These are phyloP conservation scores for Sycobia sp. DNA, from an alignment of 1,140 invertebrate genomes.

Conservation along the genomic window DNA sequence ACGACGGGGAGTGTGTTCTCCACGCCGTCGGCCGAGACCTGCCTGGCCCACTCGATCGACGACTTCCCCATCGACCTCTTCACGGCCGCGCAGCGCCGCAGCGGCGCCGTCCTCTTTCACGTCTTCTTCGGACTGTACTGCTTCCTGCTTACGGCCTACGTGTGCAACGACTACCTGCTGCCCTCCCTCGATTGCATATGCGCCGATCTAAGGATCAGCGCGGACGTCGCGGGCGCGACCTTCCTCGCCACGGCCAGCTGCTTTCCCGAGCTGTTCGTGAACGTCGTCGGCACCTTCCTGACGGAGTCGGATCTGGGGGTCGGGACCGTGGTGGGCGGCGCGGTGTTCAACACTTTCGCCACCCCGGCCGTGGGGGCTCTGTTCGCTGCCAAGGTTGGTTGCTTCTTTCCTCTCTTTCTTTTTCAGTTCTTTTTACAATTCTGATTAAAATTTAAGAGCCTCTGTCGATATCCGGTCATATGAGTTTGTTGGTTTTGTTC, in stretches of 20 bases:
- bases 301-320: slow-evolving; percentile 79
- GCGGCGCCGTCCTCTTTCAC: slow-evolving; percentile 77
- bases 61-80: slow-evolving; percentile 68
- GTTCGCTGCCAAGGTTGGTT: slow-evolving; percentile 70
- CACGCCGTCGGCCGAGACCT: slow-evolving; percentile 41
- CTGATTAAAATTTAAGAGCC: too few species aligned
- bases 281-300: slow-evolving; percentile 82
- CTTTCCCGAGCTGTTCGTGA: slow-evolving; percentile 89
- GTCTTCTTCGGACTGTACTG: slow-evolving; percentile 78
- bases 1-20: background rate
- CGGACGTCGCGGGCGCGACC: slow-evolving; percentile 88
- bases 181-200: slow-evolving; percentile 83
- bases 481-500: too few species aligned
- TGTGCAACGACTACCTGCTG: slow-evolving; percentile 87
- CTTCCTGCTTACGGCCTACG: slow-evolving; percentile 77
- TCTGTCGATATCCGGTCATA: too few species aligned
- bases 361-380: slow-evolving; percentile 84
- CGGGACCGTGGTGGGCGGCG: slow-evolving; percentile 87
- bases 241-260: slow-evolving; percentile 91
- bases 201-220: slow-evolving; percentile 71
- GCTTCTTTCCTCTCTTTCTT: background rate
- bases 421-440: too few species aligned
- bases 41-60: slow-evolving; percentile 55
- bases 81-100: slow-evolving; percentile 65
- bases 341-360: slow-evolving; percentile 87